Evolutionary conservation across 2,113 vertebrate species (phyloP).

Genomic region (Pardalotus punctatus): DNA sequence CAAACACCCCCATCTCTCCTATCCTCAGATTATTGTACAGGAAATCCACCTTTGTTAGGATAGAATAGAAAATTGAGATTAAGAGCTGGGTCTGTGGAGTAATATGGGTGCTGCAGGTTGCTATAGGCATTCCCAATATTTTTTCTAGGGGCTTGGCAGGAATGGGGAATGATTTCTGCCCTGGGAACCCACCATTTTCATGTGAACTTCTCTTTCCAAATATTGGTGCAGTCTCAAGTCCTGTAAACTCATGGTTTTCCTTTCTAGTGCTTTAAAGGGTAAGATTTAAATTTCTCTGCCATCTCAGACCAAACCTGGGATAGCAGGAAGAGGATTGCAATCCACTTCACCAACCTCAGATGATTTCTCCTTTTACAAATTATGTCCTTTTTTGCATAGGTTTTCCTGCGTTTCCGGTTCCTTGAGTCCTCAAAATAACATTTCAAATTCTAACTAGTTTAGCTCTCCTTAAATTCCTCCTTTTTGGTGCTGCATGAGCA

Average conservation of each 20-base stretch:
- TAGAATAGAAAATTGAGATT: neutral
- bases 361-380: neutral
- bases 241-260: neutral
- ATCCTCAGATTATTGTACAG: neutral
- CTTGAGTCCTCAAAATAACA: neutral
- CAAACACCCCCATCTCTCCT: neutral
- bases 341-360: neutral
- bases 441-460: neutral
- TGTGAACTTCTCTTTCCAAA: neutral
- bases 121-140: neutral
- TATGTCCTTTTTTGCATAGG: neutral
- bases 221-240: neutral
- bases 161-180: neutral
- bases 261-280: neutral
- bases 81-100: neutral
- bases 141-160: neutral
- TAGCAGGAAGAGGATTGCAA: neutral
- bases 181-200: neutral
- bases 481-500: neutral
- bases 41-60: neutral
- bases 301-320: neutral
- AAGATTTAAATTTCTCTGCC: neutral
- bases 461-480: neutral
- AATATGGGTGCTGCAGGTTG: neutral
- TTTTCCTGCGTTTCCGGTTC: neutral